Percentiles rank a stretch among this genome's conserved stretches.
Conservation (phyloP, 2,113 vertebrate genomes). For the Muscicapa adusta region DNA sequence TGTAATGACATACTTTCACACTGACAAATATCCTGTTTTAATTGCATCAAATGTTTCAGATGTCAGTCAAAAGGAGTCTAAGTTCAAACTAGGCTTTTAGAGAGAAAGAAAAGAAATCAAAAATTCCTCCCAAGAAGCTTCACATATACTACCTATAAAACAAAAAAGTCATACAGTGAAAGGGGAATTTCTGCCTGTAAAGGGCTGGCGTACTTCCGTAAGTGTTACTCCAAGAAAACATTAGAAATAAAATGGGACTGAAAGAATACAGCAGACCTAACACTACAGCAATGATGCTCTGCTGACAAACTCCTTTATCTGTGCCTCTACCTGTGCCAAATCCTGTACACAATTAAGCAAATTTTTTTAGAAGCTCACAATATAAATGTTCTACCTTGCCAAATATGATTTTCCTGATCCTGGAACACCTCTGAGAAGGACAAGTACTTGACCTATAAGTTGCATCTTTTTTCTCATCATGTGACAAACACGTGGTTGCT, state of each 20-base stretch:
- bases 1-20: background rate
- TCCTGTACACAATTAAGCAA: background rate
- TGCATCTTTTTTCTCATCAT: slow-evolving; percentile 72
- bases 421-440: slow-evolving; percentile 92
- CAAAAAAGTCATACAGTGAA: background rate
- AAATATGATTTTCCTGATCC: slow-evolving; percentile 95
- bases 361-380: slow-evolving; percentile 22
- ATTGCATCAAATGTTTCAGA: background rate
- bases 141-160: background rate
- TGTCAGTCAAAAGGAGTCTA: background rate
- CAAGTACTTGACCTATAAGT: slow-evolving; percentile 82
- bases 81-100: background rate
- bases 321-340: background rate
- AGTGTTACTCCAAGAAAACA: background rate
- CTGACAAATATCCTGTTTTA: background rate
- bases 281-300: background rate
- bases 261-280: background rate
- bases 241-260: background rate
- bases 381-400: slow-evolving; percentile 81
- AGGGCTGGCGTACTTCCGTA: background rate
- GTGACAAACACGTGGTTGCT: slow-evolving; percentile 53
- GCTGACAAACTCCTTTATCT: background rate
- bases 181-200: background rate
- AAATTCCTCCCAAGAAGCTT: background rate
- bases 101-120: background rate